phyloP scores from a whole-genome alignment of 2,113 vertebrate species.

The Lethenteron camtschaticum region DNA sequence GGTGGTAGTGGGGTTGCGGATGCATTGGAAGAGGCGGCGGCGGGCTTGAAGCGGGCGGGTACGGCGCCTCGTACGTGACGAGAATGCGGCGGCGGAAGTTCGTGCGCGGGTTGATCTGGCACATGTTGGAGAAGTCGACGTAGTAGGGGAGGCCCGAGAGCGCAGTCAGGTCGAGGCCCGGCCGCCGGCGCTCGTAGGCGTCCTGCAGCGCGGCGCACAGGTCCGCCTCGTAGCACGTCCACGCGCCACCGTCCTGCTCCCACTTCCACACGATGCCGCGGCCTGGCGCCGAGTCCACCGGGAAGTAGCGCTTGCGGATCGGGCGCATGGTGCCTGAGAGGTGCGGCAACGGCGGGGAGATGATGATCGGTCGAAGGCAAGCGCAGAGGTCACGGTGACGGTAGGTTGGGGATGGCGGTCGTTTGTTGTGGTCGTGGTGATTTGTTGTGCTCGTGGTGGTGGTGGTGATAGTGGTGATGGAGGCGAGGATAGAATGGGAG shows the following conservation, averaged over 20 bases:
- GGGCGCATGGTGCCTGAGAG: slow-evolving; percentile 31
- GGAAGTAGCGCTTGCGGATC: slow-evolving; percentile 31
- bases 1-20: slow-evolving; percentile 20
- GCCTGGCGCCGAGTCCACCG: slow-evolving; percentile 25
- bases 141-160: slow-evolving; percentile 32
- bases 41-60: slow-evolving; percentile 37
- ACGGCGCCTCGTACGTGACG: slow-evolving; percentile 38
- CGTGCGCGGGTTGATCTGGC: slow-evolving; percentile 40
- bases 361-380: too few species aligned
- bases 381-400: too few species aligned
- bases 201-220: slow-evolving; percentile 37
- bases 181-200: slow-evolving; percentile 31
- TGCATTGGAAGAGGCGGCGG: slow-evolving; percentile 19
- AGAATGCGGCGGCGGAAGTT: slow-evolving; percentile 47
- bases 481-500: too few species aligned
- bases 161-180: slow-evolving; percentile 34
- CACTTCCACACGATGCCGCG: slow-evolving; percentile 40
- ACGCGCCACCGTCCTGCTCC: slow-evolving; percentile 32
- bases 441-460: too few species aligned
- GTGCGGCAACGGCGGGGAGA: too few species aligned
- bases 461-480: too few species aligned
- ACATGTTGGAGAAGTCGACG: slow-evolving; percentile 37
- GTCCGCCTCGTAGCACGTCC: slow-evolving; percentile 36
- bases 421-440: too few species aligned
- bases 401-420: too few species aligned